Conservation (phyloP, 2,113 vertebrate species). For the Stigmatopora nigra region DNA sequence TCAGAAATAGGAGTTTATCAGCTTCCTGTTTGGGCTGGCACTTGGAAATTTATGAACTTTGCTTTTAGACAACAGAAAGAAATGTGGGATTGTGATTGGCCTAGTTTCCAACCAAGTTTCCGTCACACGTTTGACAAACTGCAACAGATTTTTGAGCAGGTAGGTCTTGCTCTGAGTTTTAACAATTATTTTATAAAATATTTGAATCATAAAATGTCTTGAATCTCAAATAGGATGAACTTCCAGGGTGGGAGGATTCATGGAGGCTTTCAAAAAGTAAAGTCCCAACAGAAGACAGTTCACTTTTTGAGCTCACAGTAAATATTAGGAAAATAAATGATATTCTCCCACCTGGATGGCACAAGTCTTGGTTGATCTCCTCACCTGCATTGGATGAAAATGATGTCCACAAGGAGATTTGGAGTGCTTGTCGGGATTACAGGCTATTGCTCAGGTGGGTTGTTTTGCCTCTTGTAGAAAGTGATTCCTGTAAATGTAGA, state of each 20-base stretch:
- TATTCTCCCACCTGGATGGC: slow-evolving; percentile 34
- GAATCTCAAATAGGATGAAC: slow-evolving; percentile 27
- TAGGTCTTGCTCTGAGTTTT: slow-evolving; percentile 4
- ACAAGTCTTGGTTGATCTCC: slow-evolving; percentile 33
- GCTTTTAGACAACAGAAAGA: slow-evolving; percentile 51
- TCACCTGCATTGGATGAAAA: slow-evolving; percentile 23
- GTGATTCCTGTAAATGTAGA: background rate
- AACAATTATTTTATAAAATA: background rate
- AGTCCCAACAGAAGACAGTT: background rate
- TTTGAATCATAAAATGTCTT: background rate
- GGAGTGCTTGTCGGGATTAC: slow-evolving; percentile 46
- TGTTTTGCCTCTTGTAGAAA: background rate
- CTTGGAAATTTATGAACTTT: slow-evolving; percentile 65
- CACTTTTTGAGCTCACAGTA: background rate
- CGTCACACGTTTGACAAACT: slow-evolving; percentile 14
- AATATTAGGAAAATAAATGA: slow-evolving; percentile 12
- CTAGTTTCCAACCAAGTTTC: slow-evolving; percentile 12
- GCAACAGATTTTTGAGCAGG: slow-evolving; percentile 38
- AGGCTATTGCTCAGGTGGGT: slow-evolving; percentile 42
- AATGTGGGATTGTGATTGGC: slow-evolving; percentile 50
- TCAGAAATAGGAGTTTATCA: background rate
- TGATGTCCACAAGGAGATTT: slow-evolving; percentile 25
- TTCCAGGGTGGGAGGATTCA: slow-evolving; percentile 40
- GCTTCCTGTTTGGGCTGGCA: slow-evolving; percentile 56
- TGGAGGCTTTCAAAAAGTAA: slow-evolving; percentile 41